Evolutionary conservation across 2,888 invertebrate genomes (phyloP).

Genomic region (Apotomis turbidana): DNA sequence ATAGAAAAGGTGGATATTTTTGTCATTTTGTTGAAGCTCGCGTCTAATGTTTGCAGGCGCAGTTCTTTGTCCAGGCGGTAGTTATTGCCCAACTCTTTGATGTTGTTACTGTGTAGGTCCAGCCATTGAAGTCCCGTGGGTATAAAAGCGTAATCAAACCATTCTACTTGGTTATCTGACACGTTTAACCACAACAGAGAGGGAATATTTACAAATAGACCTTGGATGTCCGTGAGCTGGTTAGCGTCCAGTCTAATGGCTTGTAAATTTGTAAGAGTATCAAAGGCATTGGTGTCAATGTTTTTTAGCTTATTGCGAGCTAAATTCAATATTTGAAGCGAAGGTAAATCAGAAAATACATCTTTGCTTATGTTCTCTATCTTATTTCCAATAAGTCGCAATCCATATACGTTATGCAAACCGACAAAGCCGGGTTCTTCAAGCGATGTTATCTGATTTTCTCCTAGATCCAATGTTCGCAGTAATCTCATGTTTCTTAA

Average conservation of each 20-base stretch:
- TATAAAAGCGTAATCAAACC: conserved; percentile 94
- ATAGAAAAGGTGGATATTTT: conserved; percentile 90
- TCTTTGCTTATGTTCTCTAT: conserved; percentile 91
- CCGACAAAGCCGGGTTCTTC: conserved; percentile 93
- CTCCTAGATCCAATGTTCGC: conserved; percentile 94
- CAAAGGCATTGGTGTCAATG: conserved; percentile 92
- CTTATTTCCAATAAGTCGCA: conserved; percentile 95
- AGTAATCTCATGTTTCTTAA: conserved; percentile 93
- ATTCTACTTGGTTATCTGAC: conserved; percentile 94
- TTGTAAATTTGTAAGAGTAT: conserved; percentile 90
- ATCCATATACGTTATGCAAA: conserved; percentile 92
- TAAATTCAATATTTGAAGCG: conserved; percentile 93
- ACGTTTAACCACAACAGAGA: conserved; percentile 95
- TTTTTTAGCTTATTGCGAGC: conserved; percentile 92
- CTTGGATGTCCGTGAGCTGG: conserved; percentile 91
- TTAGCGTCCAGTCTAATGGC: conserved; percentile 95
- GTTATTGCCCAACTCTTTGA: conserved; percentile 90
- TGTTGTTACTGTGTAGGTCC: conserved; percentile 94
- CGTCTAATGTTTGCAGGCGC: conserved; percentile 92
- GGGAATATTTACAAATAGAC: conserved; percentile 92
- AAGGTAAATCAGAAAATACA: conserved; percentile 90
- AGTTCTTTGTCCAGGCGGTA: conserved; percentile 88
- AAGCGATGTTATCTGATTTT: conserved; percentile 92
- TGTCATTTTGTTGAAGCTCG: conserved; percentile 94
- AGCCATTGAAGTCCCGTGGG: conserved; percentile 93